phyloP scores from a whole-genome alignment of 2,113 vertebrate species.

The Paracanthobrama guichenoti region DNA sequence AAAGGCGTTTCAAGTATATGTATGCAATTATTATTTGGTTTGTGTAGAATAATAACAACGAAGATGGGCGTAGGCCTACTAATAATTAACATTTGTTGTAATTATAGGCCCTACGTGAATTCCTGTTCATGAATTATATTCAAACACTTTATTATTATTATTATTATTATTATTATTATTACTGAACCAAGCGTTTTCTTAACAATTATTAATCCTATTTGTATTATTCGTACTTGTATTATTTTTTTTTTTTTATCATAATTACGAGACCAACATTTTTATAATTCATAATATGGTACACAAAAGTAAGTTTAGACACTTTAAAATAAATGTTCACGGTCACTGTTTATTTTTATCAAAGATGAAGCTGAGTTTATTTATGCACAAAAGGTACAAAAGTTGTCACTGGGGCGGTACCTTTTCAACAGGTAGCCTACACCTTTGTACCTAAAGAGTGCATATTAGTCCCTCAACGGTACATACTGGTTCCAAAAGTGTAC shows the following conservation, averaged over 20 bases:
- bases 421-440: no score
- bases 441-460: no score
- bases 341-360: not conserved
- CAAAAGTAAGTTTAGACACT: not conserved
- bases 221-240: no score
- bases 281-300: not conserved
- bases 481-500: no score
- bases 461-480: no score
- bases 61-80: not conserved
- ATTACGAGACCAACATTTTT: no score
- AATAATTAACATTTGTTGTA: not conserved
- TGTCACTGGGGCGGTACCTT: no score
- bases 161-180: not conserved
- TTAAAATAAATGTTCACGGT: not conserved
- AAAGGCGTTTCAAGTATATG: constrained; percentile 38
- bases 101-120: not conserved
- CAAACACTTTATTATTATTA: not conserved
- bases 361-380: not conserved
- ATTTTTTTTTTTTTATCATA: no score
- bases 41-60: not conserved
- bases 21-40: constrained; percentile 17
- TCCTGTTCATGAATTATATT: not conserved
- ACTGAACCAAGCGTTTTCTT: no score
- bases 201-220: no score
- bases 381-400: no score